These are phyloP conservation scores for Mactra quadrangularis DNA, from an alignment of 1,140 invertebrate species.

Conservation along the genomic window DNA sequence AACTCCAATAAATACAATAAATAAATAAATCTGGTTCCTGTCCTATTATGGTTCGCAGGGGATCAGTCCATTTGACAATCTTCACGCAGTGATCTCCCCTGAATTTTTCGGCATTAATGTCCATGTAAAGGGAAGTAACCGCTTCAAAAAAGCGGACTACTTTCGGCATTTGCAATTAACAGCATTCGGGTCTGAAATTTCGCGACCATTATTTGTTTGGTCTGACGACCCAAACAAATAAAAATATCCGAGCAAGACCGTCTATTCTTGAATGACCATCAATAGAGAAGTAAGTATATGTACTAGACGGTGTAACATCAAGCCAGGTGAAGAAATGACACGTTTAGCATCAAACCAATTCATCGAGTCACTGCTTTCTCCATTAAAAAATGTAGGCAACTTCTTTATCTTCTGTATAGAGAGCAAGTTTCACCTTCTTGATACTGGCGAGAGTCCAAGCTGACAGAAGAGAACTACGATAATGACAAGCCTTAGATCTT, in stretches of 20 bases:
- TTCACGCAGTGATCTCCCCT: too few species aligned
- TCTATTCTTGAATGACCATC: neutral
- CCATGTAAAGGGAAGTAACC: too few species aligned
- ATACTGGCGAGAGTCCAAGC: constrained; percentile 7
- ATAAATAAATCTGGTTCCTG: too few species aligned
- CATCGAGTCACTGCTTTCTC: neutral
- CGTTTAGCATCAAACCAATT: constrained; percentile 14
- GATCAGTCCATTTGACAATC: too few species aligned
- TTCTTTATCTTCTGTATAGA: constrained; percentile 9
- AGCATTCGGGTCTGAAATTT: too few species aligned
- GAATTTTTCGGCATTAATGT: too few species aligned
- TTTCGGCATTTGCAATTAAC: too few species aligned
- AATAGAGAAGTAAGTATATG: constrained; percentile 20
- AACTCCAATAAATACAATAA: too few species aligned
- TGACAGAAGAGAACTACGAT: neutral
- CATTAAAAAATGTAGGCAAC: constrained; percentile 43
- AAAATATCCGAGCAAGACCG: neutral
- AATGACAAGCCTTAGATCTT: constrained; percentile 20
- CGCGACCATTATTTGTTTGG: too few species aligned
- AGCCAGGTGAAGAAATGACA: constrained; percentile 5
- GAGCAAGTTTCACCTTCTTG: constrained; percentile 15
- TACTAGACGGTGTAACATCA: neutral
- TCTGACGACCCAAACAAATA: too few species aligned
- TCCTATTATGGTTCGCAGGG: too few species aligned
- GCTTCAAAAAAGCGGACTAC: too few species aligned